Evolutionary conservation across 1,140 invertebrate genomes (phyloP).

Genomic region (Aphelinus atriplicis): DNA sequence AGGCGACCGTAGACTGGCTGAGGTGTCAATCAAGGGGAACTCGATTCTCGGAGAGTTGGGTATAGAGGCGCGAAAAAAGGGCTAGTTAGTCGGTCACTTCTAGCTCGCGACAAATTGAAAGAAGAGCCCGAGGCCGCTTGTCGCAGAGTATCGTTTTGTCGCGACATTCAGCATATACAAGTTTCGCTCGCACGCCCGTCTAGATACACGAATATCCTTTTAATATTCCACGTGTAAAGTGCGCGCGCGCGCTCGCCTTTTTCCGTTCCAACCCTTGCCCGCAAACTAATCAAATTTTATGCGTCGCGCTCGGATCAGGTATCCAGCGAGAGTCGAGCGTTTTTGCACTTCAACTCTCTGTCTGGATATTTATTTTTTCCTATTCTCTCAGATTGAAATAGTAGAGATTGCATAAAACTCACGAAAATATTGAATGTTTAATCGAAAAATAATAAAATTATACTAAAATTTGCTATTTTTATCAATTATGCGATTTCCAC

Average conservation of each 20-base stretch:
- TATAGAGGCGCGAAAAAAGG: constrained; percentile 49
- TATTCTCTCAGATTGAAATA: too few relatives aligned
- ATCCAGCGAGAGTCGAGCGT: too few relatives aligned
- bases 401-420: too few relatives aligned
- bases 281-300: constrained; percentile 32
- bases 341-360: too few relatives aligned
- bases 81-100: constrained; percentile 48
- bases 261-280: constrained; percentile 12
- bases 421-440: too few relatives aligned
- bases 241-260: too few relatives aligned
- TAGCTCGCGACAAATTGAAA: constrained; percentile 9
- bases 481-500: too few relatives aligned
- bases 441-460: too few relatives aligned
- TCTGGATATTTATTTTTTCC: too few relatives aligned
- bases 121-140: constrained; percentile 27
- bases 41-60: constrained; percentile 24
- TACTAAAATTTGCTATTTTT: too few relatives aligned
- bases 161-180: constrained; percentile 35
- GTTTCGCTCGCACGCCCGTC: constrained; percentile 2
- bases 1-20: constrained; percentile 45
- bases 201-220: too few relatives aligned
- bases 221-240: too few relatives aligned
- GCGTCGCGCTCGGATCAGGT: neutral
- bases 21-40: constrained; percentile 60
- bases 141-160: constrained; percentile 53